These are phyloP conservation scores for Ochropacha duplaris DNA, from an alignment of 2,888 invertebrate species.

Conservation along the genomic window DNA sequence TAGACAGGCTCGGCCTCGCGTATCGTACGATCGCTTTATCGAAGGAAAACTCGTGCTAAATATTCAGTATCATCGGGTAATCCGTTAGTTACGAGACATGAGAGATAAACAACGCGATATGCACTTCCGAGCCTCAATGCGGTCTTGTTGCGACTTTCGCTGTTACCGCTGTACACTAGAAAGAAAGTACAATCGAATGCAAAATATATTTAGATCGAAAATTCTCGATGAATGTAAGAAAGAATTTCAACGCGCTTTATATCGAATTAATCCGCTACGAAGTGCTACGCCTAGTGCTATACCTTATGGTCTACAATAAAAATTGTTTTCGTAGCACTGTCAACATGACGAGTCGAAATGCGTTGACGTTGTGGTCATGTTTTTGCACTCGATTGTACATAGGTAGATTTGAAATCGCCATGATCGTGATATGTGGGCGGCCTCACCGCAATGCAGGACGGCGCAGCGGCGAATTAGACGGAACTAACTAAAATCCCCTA, in stretches of 20 bases:
- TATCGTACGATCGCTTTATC: conserved; percentile 3
- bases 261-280: background rate
- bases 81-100: conserved; percentile 1
- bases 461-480: background rate
- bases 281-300: background rate
- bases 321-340: background rate
- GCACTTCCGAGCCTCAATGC: conserved; percentile 3
- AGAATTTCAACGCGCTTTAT: background rate
- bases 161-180: background rate
- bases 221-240: background rate
- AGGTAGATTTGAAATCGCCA: background rate
- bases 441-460: background rate
- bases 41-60: conserved; percentile 1
- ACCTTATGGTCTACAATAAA: background rate
- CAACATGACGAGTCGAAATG: background rate
- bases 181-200: background rate
- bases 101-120: conserved; percentile 3
- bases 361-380: background rate
- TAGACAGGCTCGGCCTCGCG: background rate
- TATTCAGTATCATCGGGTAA: conserved; percentile 1
- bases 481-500: background rate
- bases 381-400: background rate
- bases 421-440: conserved; percentile 1
- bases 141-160: background rate
- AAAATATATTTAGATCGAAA: background rate